phyloP scores from a whole-genome alignment of 2,113 vertebrate genomes.

The Elephantulus edwardii region DNA sequence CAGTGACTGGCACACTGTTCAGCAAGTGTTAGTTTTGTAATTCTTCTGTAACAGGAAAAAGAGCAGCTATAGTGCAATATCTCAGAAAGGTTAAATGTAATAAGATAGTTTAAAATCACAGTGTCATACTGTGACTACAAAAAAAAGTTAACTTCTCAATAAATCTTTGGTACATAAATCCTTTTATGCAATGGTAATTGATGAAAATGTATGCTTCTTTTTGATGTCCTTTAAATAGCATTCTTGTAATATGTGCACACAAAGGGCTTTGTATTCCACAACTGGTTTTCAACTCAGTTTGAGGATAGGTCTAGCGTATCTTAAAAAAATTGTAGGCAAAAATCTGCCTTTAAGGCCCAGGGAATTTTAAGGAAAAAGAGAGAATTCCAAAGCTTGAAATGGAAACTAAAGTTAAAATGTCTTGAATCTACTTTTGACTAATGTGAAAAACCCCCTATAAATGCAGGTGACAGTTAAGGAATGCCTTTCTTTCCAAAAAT shows the following conservation, averaged over 20 bases:
- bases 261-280: not conserved
- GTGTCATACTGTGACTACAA: not conserved
- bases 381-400: not conserved
- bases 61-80: not conserved
- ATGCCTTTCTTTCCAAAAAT: not conserved
- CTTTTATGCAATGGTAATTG: conserved; percentile 4
- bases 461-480: not conserved
- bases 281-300: not conserved
- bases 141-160: conserved; percentile 18
- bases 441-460: conserved; percentile 42
- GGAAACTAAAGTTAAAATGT: not conserved
- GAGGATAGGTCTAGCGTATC: conserved; percentile 4
- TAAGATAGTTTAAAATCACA: conserved; percentile 18
- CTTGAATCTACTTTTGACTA: not conserved
- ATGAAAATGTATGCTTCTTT: not conserved
- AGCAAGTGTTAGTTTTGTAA: not conserved
- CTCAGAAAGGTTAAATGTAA: not conserved
- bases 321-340: not conserved
- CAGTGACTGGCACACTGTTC: not conserved
- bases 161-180: not conserved
- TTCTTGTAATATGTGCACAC: not conserved
- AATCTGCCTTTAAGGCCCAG: not conserved
- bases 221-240: conserved; percentile 21
- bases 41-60: not conserved
- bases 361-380: conserved; percentile 14